Percentiles rank a stretch among this genome's conserved stretches.
These are phyloP conservation scores for Parus major DNA, from an alignment of 2,113 vertebrate species.

Conservation along the genomic window DNA sequence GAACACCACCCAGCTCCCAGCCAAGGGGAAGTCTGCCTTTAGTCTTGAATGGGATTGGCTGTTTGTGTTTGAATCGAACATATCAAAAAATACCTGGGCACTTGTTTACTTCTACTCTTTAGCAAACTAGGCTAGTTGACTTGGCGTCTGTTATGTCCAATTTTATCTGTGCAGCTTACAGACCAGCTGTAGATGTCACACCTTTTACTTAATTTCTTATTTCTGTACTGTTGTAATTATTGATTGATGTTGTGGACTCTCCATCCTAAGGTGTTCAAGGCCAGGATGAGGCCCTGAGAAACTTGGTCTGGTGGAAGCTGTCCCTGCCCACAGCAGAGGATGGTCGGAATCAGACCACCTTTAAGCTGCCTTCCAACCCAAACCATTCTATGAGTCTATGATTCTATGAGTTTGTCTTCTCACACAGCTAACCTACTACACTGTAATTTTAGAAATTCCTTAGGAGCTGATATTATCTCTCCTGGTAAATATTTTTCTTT, in stretches of 20 bases:
- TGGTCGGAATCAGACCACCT: not conserved
- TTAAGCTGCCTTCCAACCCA: not conserved
- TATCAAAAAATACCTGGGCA: too few relatives aligned
- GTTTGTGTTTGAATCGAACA: not conserved
- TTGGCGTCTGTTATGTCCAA: not conserved
- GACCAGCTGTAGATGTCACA: not conserved
- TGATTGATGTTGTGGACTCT: not conserved
- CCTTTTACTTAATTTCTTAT: not conserved
- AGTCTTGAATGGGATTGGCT: not conserved
- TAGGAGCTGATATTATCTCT: not conserved
- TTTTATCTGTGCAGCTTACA: not conserved
- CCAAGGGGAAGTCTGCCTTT: not conserved
- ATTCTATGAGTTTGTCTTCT: not conserved
- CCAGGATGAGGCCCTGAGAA: not conserved
- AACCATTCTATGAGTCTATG: not conserved
- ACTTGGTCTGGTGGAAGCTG: not conserved
- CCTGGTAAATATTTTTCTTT: not conserved
- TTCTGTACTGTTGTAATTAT: not conserved
- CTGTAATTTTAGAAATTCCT: not conserved
- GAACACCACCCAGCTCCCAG: not conserved
- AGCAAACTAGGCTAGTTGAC: not conserved
- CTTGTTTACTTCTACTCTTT: not conserved
- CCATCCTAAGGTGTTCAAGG: rapidly evolving
- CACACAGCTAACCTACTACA: not conserved
- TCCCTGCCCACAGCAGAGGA: too few relatives aligned